A percentile compares a stretch with the other conserved stretches of the same genome.
Conservation (phyloP, 2,888 invertebrate species). For the Eupithecia subfuscata region DNA sequence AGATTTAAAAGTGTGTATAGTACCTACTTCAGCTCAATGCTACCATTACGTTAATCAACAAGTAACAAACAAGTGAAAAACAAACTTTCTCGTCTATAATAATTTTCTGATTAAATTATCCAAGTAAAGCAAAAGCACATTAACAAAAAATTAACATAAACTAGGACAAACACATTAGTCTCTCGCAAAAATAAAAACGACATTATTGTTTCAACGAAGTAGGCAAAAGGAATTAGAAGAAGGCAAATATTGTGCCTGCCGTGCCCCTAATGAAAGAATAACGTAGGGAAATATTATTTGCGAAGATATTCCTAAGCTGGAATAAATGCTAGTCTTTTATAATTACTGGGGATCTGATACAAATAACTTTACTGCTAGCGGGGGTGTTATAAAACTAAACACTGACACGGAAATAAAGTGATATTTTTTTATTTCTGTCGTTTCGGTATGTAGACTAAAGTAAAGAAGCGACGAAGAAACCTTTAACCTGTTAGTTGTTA, state of each 20-base stretch:
- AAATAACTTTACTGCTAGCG: background rate
- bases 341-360: background rate
- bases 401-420: no score
- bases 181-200: background rate
- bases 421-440: no score
- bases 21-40: no score
- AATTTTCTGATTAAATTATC: background rate
- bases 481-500: no score
- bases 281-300: conserved; percentile 24
- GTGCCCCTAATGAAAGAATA: conserved; percentile 23
- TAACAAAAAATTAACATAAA: background rate
- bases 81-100: background rate
- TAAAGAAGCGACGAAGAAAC: no score
- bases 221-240: conserved; percentile 12
- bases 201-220: conserved; percentile 12
- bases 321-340: background rate
- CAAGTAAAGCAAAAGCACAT: background rate
- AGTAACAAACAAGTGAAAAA: background rate
- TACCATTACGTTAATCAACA: no score
- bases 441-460: no score
- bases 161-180: background rate
- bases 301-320: background rate
- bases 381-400: no score
- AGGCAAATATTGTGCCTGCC: conserved; percentile 12
- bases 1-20: no score